Conservation (phyloP, 2,113 vertebrate genomes). For the Oceanodroma tethys region DNA sequence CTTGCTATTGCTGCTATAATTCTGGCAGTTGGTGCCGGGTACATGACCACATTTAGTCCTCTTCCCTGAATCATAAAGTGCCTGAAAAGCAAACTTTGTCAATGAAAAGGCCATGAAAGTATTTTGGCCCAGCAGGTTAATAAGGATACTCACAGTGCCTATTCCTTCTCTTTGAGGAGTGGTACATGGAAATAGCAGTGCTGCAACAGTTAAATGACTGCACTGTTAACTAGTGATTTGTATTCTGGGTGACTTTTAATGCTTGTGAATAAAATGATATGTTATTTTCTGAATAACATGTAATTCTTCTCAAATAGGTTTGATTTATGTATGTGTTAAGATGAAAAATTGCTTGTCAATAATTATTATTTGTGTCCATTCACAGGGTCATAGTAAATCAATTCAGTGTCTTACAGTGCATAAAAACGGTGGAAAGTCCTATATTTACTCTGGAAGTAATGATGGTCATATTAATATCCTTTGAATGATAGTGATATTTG, state of each 20-base stretch:
- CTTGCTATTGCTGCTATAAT: not conserved
- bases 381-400: constrained; percentile 93
- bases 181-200: not conserved
- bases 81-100: not conserved
- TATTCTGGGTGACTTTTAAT: not conserved
- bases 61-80: not conserved
- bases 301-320: not conserved
- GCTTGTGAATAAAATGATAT: not conserved
- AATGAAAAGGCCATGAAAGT: not conserved
- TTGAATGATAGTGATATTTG: not conserved
- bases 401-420: constrained; percentile 93
- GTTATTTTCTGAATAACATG: not conserved
- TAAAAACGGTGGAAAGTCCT: constrained; percentile 77
- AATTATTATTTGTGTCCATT: not conserved
- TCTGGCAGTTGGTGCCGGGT: not conserved
- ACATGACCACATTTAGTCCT: not conserved
- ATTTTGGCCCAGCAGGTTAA: not conserved
- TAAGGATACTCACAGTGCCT: not conserved
- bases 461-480: constrained; percentile 99
- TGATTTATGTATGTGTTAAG: not conserved
- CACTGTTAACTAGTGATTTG: not conserved
- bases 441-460: constrained; percentile 93
- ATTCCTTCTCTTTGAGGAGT: not conserved
- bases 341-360: not conserved
- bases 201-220: not conserved